Conservation (phyloP, 2,113 vertebrate species). For the Archilochus colubris region DNA sequence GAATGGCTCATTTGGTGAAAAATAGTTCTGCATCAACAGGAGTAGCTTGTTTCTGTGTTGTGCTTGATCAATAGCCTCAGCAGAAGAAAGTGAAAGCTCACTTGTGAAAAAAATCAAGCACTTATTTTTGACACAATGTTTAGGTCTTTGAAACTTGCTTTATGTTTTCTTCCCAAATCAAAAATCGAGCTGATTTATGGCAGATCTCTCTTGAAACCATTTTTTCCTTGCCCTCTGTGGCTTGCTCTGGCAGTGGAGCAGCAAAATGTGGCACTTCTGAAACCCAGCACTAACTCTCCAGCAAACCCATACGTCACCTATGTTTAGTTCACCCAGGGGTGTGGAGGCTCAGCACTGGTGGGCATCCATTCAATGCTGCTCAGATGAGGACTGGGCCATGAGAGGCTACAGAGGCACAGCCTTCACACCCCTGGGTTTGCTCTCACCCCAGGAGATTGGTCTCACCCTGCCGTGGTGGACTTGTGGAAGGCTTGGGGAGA, state of each 20-base stretch:
- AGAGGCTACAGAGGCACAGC: background rate
- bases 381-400: background rate
- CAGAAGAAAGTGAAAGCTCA: constrained; percentile 37
- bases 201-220: constrained; percentile 2
- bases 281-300: background rate
- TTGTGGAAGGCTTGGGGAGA: fast-evolving
- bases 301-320: background rate
- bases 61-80: constrained; percentile 27
- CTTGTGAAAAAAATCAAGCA: constrained; percentile 40
- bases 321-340: background rate
- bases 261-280: background rate
- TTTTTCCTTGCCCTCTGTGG: background rate
- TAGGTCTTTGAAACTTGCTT: constrained; percentile 43
- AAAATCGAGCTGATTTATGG: background rate
- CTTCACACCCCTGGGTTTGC: background rate
- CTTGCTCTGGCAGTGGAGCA: background rate
- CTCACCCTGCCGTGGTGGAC: background rate
- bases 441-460: fast-evolving
- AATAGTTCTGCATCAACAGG: background rate
- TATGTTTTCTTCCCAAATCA: constrained; percentile 27
- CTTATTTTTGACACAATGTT: constrained; percentile 10
- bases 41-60: constrained; percentile 41
- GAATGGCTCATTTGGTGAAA: constrained; percentile 29
- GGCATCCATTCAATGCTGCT: fast-evolving
- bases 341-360: background rate